Base-by-base conservation (phyloP, 2,888 invertebrate species). In the Oscheius onirici region DNA sequence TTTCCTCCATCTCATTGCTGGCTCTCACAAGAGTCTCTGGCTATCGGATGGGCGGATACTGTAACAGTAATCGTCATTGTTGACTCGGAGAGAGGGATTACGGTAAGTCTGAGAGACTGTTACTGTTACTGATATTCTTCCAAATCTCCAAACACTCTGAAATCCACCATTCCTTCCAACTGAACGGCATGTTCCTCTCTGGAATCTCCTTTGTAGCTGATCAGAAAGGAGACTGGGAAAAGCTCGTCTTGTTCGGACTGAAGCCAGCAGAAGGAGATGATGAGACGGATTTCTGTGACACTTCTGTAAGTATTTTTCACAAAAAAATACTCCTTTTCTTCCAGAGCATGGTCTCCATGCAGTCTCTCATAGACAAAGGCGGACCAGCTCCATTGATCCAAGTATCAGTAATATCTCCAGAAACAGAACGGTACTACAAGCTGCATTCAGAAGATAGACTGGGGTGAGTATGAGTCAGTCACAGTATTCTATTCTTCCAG, bases 11-110 rank as follows among this genome's bases (percentile, higher is more conserved):
- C 74, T 28, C 80, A 85, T 34, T 69, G 72, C 66, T 87, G 87
- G 87, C 71, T 79, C 11, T 52, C 44, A 6, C 72, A 77, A 6
- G 66, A 68, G n/a, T 78, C 76, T 3, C 71, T 87, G 54, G 82
- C 81, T 2, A 80, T 87, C 54, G 86, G 82, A 41, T 88, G 87
- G 87, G 87, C 84, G 0, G 83, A 84, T 60, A 84, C 84, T 1
- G 69, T 86, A 8, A 83, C 80, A 24, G 66, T 86, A 11, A 73
- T 80, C 17, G 69, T 65, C 46, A 76, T 84, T 10, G 55, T 52
- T 0, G 57, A 71, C 1, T 43, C 49, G 1, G 55, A 72, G 13
- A n/a, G 43, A 58, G 46, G 46, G 17, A 68, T 55, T 46, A 57
- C 13, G 8, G 55, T 49, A 24, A 26, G n/a, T 34, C 57, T 24